These are phyloP conservation scores for Myrmecobius fasciatus DNA, from an alignment of 2,113 vertebrate genomes.

Conservation along the genomic window DNA sequence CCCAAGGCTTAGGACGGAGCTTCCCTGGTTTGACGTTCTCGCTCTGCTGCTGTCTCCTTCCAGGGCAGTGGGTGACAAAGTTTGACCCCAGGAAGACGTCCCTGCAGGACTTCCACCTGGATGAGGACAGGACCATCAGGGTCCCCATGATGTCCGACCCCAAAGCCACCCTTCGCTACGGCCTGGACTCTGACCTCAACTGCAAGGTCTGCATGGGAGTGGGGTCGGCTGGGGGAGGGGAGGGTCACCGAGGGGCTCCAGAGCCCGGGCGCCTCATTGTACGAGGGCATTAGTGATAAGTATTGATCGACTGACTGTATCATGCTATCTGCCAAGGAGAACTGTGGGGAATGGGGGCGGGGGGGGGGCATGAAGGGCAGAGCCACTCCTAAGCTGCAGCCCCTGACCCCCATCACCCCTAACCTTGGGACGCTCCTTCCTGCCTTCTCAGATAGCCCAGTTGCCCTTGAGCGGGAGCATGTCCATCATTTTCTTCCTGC, in stretches of 20 bases:
- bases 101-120: constrained; percentile 89
- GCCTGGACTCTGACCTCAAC: constrained; percentile 92
- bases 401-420: background rate
- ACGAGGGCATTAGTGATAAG: background rate
- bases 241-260: background rate
- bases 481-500: constrained; percentile 96
- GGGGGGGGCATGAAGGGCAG: too few relatives aligned
- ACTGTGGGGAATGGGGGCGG: background rate
- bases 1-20: too few relatives aligned
- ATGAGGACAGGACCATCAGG: constrained; percentile 84
- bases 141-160: constrained; percentile 94
- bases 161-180: constrained; percentile 91
- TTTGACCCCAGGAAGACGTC: constrained; percentile 87
- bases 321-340: background rate
- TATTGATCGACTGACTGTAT: background rate
- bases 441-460: constrained; percentile 90
- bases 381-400: too few relatives aligned
- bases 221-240: background rate
- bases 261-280: background rate
- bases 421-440: constrained; percentile 2
- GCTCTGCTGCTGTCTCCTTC: constrained; percentile 59
- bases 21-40: too few relatives aligned
- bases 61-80: constrained; percentile 93
- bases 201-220: constrained; percentile 89
- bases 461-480: constrained; percentile 89